Evolutionary conservation across 2,888 invertebrate genomes (phyloP).

Genomic region (Stictocephala bisonia): DNA sequence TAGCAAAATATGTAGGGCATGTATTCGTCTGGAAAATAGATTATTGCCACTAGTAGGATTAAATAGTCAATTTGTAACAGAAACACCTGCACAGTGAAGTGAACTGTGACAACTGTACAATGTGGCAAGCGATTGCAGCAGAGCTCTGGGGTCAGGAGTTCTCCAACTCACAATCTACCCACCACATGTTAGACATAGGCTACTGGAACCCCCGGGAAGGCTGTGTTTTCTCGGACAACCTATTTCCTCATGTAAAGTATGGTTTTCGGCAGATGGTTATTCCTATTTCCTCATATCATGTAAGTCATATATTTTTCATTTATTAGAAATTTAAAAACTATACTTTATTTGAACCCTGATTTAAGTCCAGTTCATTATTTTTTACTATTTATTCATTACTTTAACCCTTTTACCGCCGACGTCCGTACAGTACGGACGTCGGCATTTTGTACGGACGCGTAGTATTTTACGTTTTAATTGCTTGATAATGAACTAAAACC

Average conservation of each 20-base stretch:
- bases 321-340: too few relatives aligned
- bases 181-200: conserved; percentile 71
- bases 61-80: conserved; percentile 60
- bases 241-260: conserved; percentile 84
- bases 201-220: conserved; percentile 81
- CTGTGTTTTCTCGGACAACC: conserved; percentile 72
- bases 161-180: conserved; percentile 41
- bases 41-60: too few relatives aligned
- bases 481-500: too few relatives aligned
- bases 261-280: conserved; percentile 81
- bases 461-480: too few relatives aligned
- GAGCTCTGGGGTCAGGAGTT: conserved; percentile 69
- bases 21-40: too few relatives aligned
- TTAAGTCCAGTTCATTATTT: too few relatives aligned
- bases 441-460: too few relatives aligned
- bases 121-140: conserved; percentile 70
- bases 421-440: too few relatives aligned
- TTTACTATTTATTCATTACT: too few relatives aligned
- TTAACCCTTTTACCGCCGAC: too few relatives aligned
- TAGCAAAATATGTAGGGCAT: conserved; percentile 23
- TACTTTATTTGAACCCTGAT: too few relatives aligned
- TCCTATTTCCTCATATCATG: conserved; percentile 82
- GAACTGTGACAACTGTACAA: conserved; percentile 69
- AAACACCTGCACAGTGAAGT: conserved; percentile 62
- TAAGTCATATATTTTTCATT: too few relatives aligned